Percentiles rank a stretch among this genome's conserved stretches.
Evolutionary conservation across 2,797 vertebrate genomes (phyloP).

Genomic region (Amblyraja radiata): DNA sequence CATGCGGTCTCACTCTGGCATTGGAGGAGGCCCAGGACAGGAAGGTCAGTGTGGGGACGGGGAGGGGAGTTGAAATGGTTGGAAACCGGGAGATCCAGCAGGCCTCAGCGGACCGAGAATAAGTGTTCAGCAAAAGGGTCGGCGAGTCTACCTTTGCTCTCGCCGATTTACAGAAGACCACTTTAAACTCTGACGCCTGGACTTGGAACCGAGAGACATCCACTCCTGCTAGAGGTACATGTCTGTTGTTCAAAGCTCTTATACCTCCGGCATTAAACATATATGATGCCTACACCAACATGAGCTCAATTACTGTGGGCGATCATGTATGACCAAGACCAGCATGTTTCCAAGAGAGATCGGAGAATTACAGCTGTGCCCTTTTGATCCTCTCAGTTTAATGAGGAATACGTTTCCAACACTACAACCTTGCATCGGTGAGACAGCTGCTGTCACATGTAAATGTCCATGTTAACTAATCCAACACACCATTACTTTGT

Average conservation of each 20-base stretch:
- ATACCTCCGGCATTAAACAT: background rate
- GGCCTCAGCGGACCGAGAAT: too few relatives aligned
- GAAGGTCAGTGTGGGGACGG: too few relatives aligned
- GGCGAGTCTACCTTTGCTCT: too few relatives aligned
- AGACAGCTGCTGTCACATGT: background rate
- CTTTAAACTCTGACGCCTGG: background rate
- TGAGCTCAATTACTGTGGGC: background rate
- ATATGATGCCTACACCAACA: background rate
- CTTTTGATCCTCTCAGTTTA: conserved; percentile 13
- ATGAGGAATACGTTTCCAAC: background rate
- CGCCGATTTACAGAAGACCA: too few relatives aligned
- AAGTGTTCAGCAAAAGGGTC: too few relatives aligned
- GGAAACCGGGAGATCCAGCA: too few relatives aligned
- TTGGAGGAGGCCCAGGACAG: too few relatives aligned
- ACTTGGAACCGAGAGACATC: background rate
- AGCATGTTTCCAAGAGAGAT: background rate
- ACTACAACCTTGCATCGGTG: background rate
- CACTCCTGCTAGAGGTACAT: background rate
- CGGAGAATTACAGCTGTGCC: background rate
- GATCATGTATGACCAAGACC: background rate
- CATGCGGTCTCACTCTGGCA: too few relatives aligned
- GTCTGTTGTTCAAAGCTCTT: background rate
- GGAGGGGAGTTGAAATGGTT: too few relatives aligned
- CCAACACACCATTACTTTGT: background rate
- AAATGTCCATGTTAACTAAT: background rate